phyloP scores from a whole-genome alignment of 2,797 vertebrate species.

The Xenopus petersii region DNA sequence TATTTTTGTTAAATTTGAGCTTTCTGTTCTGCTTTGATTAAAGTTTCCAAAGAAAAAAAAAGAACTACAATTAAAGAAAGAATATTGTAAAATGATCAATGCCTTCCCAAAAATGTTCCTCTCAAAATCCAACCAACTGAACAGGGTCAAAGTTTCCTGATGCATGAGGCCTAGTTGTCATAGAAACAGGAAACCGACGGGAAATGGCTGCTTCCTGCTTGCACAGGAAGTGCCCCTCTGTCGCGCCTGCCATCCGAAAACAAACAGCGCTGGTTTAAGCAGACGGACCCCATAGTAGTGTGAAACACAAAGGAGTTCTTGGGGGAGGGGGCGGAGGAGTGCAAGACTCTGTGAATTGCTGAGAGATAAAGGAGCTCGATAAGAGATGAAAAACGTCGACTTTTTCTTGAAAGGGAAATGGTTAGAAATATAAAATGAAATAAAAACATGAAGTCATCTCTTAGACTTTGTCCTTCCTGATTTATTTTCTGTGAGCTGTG shows the following conservation, averaged over 20 bases:
- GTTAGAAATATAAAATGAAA: constrained; percentile 27
- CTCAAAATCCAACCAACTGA: constrained; percentile 33
- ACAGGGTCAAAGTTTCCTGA: constrained; percentile 47
- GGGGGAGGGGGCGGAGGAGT: constrained; percentile 20
- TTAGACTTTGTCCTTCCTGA: constrained; percentile 44
- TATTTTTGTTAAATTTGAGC: no score
- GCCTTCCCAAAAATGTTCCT: constrained; percentile 30
- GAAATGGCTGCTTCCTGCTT: constrained; percentile 78
- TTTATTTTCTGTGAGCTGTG: neutral
- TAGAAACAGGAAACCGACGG: constrained; percentile 64
- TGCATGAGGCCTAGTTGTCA: constrained; percentile 49
- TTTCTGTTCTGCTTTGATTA: no score
- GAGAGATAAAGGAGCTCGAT: constrained; percentile 36
- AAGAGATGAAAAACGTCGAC: constrained; percentile 38
- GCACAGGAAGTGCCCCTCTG: constrained; percentile 82
- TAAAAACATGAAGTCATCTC: constrained; percentile 33
- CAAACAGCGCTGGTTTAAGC: constrained; percentile 56
- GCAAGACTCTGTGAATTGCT: constrained; percentile 17
- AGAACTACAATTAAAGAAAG: neutral
- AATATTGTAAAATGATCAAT: constrained; percentile 4
- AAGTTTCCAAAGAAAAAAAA: no score
- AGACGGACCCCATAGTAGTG: constrained; percentile 29
- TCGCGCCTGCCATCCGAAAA: constrained; percentile 75
- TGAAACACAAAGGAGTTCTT: constrained; percentile 34
- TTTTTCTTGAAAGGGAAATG: constrained; percentile 40